phyloP scores from a whole-genome alignment of 2,888 invertebrate species.

The Temnothorax ravouxi region DNA sequence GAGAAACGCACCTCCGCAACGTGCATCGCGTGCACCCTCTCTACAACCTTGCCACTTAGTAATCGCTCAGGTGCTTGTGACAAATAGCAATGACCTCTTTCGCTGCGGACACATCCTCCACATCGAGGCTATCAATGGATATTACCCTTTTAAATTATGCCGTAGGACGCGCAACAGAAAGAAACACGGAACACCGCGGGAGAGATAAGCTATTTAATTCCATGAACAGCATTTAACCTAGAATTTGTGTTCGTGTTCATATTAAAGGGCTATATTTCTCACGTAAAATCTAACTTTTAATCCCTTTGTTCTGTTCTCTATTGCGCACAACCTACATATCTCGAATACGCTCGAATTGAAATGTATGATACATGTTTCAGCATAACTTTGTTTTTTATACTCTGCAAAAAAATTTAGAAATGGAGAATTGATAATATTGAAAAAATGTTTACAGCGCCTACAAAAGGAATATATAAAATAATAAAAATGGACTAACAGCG shows the following conservation, averaged over 20 bases:
- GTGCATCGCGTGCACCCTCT: constrained; percentile 54
- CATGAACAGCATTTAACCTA: constrained; percentile 3
- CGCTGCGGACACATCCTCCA: background rate
- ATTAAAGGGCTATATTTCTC: background rate
- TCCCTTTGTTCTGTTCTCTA: background rate
- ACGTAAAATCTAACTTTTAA: background rate
- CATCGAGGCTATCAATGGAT: constrained; percentile 19
- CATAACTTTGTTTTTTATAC: background rate
- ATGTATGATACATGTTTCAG: background rate
- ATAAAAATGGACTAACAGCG: background rate
- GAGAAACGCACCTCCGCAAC: constrained; percentile 36
- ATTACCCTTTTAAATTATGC: background rate
- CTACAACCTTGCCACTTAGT: constrained; percentile 50
- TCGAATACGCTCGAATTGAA: background rate
- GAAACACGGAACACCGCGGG: background rate
- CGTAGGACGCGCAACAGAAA: background rate
- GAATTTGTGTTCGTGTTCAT: background rate
- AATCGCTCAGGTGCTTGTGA: constrained; percentile 69
- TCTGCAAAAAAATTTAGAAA: background rate
- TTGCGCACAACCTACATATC: background rate
- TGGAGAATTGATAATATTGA: background rate
- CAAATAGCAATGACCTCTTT: constrained; percentile 71
- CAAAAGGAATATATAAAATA: background rate
- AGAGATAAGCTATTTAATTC: background rate
- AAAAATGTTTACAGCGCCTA: background rate